Evolutionary conservation across 2,888 invertebrate species (phyloP).

Genomic region (Elmis aenea): DNA sequence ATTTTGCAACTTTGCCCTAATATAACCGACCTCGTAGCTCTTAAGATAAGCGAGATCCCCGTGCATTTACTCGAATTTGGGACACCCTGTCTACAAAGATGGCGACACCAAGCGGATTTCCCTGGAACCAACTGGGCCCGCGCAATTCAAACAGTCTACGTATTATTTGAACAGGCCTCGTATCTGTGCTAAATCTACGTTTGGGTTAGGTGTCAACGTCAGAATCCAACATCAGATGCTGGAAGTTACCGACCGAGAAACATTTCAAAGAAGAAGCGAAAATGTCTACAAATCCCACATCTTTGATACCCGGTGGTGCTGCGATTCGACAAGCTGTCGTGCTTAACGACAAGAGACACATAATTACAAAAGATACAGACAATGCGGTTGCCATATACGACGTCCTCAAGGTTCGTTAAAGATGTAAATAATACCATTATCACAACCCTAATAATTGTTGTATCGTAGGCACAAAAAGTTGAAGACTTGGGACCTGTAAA

Average conservation of each 20-base stretch:
- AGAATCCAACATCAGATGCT: conserved; percentile 53
- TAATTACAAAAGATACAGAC: conserved; percentile 93
- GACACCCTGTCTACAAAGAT: too few relatives aligned
- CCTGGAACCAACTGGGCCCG: too few relatives aligned
- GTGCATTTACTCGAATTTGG: too few relatives aligned
- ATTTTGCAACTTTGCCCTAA: too few relatives aligned
- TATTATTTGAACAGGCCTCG: too few relatives aligned
- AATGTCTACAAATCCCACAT: conserved; percentile 42
- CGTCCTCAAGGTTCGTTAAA: conserved; percentile 67
- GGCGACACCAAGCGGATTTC: too few relatives aligned
- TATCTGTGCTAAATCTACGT: conserved; percentile 3
- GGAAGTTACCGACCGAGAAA: conserved; percentile 47
- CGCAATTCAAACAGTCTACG: too few relatives aligned
- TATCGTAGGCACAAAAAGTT: conserved; percentile 64
- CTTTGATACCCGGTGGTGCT: conserved; percentile 78
- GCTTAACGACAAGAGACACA: conserved; percentile 92
- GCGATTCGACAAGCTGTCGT: conserved; percentile 90
- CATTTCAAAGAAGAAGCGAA: conserved; percentile 43
- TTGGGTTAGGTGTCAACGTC: conserved; percentile 56
- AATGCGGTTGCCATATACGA: conserved; percentile 88
- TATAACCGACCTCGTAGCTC: too few relatives aligned
- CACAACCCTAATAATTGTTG: conserved; percentile 5
- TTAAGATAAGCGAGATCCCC: too few relatives aligned
- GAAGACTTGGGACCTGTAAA: conserved; percentile 89
- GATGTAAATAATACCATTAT: conserved; percentile 1